Conservation (phyloP, 2,113 vertebrate species). For the Malaclemys terrapin region DNA sequence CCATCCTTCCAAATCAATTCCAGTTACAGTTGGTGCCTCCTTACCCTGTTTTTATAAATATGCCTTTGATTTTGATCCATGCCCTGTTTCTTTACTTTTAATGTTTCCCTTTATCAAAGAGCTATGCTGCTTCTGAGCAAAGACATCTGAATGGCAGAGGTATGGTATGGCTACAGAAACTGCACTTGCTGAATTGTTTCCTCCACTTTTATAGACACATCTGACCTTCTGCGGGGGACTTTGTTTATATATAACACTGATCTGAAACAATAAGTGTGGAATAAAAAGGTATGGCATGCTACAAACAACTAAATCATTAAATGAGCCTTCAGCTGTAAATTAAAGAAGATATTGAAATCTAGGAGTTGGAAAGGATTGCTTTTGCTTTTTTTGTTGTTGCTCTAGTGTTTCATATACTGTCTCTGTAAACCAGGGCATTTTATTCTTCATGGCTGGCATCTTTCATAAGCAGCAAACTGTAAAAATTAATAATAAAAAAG, state of each 20-base stretch:
- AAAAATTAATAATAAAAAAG: neutral
- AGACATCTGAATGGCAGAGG: neutral
- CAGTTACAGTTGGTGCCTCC: neutral
- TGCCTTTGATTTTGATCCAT: neutral
- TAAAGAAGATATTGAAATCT: neutral
- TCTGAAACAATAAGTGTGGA: neutral
- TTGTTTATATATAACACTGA: neutral
- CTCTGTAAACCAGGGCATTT: neutral
- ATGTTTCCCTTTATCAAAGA: neutral
- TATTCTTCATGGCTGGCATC: neutral
- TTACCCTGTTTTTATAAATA: neutral
- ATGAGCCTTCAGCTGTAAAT: neutral
- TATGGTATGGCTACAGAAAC: neutral
- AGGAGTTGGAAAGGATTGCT: neutral
- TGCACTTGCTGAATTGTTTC: neutral
- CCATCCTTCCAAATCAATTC: neutral
- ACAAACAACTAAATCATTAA: neutral
- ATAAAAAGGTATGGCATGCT: neutral
- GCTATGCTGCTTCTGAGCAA: neutral
- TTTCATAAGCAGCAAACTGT: neutral
- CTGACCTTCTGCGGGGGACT: too few species aligned
- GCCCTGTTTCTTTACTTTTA: neutral
- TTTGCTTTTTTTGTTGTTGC: neutral
- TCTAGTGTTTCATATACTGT: neutral
- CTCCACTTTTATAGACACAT: neutral